Evolutionary conservation across 2,888 invertebrate genomes (phyloP), one percentile per base, ranked within the genome.

Genomic region (Urechis unicinctus): DNA sequence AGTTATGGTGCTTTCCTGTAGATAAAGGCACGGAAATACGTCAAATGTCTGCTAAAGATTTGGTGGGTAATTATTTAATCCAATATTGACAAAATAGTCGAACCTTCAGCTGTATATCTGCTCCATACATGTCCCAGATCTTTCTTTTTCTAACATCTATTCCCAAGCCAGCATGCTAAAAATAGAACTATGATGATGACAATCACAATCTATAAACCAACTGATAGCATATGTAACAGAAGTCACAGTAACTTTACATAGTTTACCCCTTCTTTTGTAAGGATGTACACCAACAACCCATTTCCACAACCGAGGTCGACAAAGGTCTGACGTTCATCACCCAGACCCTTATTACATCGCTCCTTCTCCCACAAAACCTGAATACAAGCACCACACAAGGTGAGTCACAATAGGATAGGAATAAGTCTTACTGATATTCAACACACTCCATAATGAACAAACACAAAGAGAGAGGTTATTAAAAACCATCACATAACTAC

Each of bases 231-330:
- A n/a, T n/a, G n/a, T n/a, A n/a, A n/a, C n/a, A n/a, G n/a, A n/a
- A n/a, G n/a, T n/a, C n/a, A n/a, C n/a, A n/a, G n/a, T n/a, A n/a
- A n/a, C n/a, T n/a, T n/a, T n/a, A n/a, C n/a, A n/a, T n/a, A n/a
- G n/a, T n/a, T 68, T 63, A 80, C 79, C n/a, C 93, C 93, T 81
- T 95, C 93, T 66, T 84, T 83, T 47, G 84, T 83, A 17, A 97
- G 81, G 63, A 96, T 86, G 75, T 90, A 86, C 1, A 93, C 93
- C 6, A 97, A 80, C 28, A 96, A 81, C 17, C 98, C 98, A 82
- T 98, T 98, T 0, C 98, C 97, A 82, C 97, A 98, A 0, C 98
- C 97, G 53, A 96, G 82, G 79, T 98, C 97, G 0, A 94, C 85
- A 82, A 96, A 97, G 2, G 82, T 82, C 68, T 84, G 85, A 50